A percentile compares a stretch with the other conserved stretches of the same genome.
These are phyloP conservation scores for Sitta carolinensis DNA, from an alignment of 2,797 vertebrate species.

Conservation along the genomic window DNA sequence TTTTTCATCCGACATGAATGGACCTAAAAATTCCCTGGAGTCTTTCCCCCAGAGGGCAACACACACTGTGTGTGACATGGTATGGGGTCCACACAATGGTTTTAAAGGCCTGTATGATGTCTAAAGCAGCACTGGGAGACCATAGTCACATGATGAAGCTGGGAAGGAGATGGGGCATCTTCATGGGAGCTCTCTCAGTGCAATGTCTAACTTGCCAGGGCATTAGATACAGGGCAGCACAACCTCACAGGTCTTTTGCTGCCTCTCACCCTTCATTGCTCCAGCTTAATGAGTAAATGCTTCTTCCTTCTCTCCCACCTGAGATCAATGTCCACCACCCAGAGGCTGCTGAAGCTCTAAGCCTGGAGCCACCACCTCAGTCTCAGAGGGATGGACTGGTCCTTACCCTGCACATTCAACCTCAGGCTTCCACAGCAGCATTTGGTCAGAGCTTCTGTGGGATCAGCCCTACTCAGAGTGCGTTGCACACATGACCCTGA, in stretches of 20 bases:
- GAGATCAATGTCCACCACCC: neutral
- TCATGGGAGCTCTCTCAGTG: neutral
- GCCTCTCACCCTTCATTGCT: neutral
- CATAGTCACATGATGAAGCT: fast-evolving
- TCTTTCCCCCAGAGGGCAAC: neutral
- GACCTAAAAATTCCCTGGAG: neutral
- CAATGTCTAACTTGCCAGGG: neutral
- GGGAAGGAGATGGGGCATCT: neutral
- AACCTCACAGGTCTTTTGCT: neutral
- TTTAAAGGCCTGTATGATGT: neutral
- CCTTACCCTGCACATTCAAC: neutral
- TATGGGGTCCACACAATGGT: neutral
- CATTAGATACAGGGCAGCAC: neutral
- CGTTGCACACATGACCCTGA: neutral
- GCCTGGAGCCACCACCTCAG: neutral
- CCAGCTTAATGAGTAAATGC: neutral
- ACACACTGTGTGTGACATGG: neutral
- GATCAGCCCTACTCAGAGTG: neutral
- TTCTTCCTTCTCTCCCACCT: neutral
- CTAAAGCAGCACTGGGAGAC: neutral
- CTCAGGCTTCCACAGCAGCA: fast-evolving
- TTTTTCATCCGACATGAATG: neutral
- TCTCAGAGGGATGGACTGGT: neutral
- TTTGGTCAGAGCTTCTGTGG: neutral
- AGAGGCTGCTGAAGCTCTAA: neutral